Evolutionary conservation across 2,797 vertebrate genomes (phyloP), one percentile per base, ranked within the genome.

Genomic region (Prunella strophiata): DNA sequence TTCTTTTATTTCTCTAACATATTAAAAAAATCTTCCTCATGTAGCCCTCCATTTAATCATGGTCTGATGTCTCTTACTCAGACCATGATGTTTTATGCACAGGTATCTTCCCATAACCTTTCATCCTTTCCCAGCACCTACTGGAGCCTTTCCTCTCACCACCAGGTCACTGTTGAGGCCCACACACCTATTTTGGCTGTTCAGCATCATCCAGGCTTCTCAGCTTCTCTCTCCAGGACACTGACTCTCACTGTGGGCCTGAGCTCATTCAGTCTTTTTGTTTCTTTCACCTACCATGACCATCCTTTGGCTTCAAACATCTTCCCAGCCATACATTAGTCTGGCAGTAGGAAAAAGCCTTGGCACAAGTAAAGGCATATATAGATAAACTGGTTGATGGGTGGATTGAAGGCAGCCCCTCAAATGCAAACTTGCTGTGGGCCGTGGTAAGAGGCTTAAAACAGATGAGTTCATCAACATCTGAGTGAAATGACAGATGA

Each of bases 21-120:
- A 59, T 15, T 67, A 57, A 12, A 58, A 78, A 75, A 62, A 17
- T 29, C 25, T 87, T 54, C 45, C 21, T 66, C 9, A 54, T 51
- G 2, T 34, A 29, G 6, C 16, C 8, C 11, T 80, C 57, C 1
- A 0, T 59, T 65, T 58, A 57, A 19, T 63, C 14, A 27, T 0
- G 4, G 5, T 43, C 27, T 67, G 52, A 65, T 72, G 1, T 3
- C 10, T 65, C 15, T 50, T 55, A 7, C 40, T 85, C 0, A 0
- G 43, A 15, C 7, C 13, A 14, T 76, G 26, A 67, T n/a, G 10
- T 5, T 80, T 63, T 51, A 47, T 40, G 17, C 20, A 21, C 13
- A 59, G 30, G 3, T 62, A 61, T 57, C 26, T 79, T 70, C 9
- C n/a, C 9, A 4, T 8, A 43, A 18, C 5, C 2, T 77, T 74